Evolutionary conservation across 2,797 vertebrate genomes (phyloP).

Genomic region (Falco cherrug): DNA sequence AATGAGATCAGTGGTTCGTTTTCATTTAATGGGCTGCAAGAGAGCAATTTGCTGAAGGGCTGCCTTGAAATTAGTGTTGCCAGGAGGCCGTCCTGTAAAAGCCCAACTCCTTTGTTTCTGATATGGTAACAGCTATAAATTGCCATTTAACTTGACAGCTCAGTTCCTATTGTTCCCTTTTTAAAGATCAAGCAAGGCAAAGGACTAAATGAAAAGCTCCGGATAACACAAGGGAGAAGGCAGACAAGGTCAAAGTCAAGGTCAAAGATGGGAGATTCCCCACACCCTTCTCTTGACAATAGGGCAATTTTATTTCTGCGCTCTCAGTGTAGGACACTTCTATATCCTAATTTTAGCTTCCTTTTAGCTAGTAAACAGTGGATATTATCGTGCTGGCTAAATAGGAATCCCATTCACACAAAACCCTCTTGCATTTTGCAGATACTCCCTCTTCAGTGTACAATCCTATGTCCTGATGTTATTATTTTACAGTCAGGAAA

Average conservation of each 20-base stretch:
- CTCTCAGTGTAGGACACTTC: background rate
- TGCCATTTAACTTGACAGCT: conserved; percentile 27
- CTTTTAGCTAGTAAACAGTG: background rate
- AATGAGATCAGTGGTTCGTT: background rate
- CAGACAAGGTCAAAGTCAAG: conserved; percentile 41
- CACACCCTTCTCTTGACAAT: background rate
- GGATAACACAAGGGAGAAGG: background rate
- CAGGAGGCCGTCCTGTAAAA: background rate
- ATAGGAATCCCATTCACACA: background rate
- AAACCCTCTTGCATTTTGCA: background rate
- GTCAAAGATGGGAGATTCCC: background rate
- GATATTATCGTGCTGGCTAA: background rate
- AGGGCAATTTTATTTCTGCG: background rate
- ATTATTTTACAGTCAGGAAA: background rate
- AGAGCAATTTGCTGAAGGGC: background rate
- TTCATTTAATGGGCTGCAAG: background rate
- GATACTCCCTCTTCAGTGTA: background rate
- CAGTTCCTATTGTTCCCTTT: background rate
- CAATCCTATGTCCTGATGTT: background rate
- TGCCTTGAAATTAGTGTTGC: background rate
- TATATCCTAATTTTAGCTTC: conserved; percentile 2
- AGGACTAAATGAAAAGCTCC: background rate
- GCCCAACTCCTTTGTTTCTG: background rate
- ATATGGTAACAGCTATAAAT: background rate
- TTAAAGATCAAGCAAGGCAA: background rate